Base-by-base conservation (phyloP, 2,113 vertebrate genomes). In the Dromas ardeola region DNA sequence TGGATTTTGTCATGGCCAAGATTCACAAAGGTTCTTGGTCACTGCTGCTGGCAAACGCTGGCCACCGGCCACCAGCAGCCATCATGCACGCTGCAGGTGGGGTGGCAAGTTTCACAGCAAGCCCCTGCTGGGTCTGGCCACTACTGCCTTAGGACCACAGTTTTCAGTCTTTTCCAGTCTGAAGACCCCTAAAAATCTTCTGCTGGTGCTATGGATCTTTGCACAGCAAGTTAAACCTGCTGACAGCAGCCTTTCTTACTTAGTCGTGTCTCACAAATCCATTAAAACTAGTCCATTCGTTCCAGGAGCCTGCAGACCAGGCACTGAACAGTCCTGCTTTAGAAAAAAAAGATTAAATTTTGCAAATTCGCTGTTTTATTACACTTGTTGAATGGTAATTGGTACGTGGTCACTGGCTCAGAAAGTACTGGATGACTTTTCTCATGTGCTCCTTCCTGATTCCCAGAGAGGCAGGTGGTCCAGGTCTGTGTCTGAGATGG, bases 61-160 rank as follows among this genome's bases (percentile, higher is more conserved):
- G 26, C 47, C n/a, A 12, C 21, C 4, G 4, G 15, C 42, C 10
- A 3, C 47, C n/a, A 43, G 22, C 43, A 32, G 15, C 27, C 8
- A 0, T 22, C 77, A n/a, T 17, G 55, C 22, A 13, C 10, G 3
- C 26, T 11, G 19, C 1, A 1, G 40, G 2, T 0, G 2, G 21
- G 0, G 6, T 13, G 32, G 22, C 13, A 22, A 27, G 14, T 55
- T 38, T 42, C 27, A 79, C 13, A 43, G 32, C 0, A 1, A 56
- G 32, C 9, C 14, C 23, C 14, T 22, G 17, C 8, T 22, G 19
- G 29, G 15, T 42, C 36, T 34, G 29, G 23, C 22, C 11, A 14
- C 17, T 20, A 4, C 50, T 43, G 40, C 32, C 20, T 74, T 47
- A 45, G 53, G 22, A 32, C 5, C 5, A 8, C 23, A 9, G 32